Conservation (phyloP, 2,888 invertebrate species). For the Catocala fraxini region DNA sequence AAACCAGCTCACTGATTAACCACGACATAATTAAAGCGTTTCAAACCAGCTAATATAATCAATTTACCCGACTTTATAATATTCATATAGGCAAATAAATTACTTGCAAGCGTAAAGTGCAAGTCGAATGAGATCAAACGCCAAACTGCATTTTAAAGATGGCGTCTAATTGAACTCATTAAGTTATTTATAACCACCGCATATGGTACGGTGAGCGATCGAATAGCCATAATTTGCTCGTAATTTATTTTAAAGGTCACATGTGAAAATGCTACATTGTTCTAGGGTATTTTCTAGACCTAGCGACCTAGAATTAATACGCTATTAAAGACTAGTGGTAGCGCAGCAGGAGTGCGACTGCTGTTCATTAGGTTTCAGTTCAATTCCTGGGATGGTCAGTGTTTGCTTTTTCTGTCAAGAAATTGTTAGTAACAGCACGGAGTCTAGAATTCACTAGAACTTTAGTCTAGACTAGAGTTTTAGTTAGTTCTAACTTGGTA, state of each 20-base stretch:
- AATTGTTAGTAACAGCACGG: no score
- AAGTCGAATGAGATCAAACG: slow-evolving; percentile 47
- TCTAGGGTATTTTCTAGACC: slow-evolving; percentile 17
- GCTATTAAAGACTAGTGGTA: background rate
- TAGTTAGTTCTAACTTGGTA: no score
- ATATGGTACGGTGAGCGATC: slow-evolving; percentile 65
- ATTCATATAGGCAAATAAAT: slow-evolving; percentile 10
- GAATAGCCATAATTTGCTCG: slow-evolving; percentile 69
- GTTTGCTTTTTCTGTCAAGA: no score
- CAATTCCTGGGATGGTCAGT: no score
- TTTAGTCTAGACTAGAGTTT: no score
- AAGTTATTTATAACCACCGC: slow-evolving; percentile 71
- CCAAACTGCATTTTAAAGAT: slow-evolving; percentile 63
- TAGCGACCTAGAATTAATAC: background rate
- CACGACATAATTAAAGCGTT: no score
- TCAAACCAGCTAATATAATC: background rate
- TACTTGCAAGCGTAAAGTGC: slow-evolving; percentile 32
- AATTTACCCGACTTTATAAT: background rate
- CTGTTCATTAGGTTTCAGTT: no score
- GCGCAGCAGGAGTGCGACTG: no score
- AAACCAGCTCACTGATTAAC: no score
- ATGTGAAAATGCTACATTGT: slow-evolving; percentile 26
- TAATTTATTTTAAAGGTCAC: slow-evolving; percentile 69
- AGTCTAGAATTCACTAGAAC: no score
- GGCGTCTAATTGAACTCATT: slow-evolving; percentile 74